Evolutionary conservation across 2,888 invertebrate genomes (phyloP), one percentile per base, ranked within the genome.

Genomic region (Caenorhabditis afra): DNA sequence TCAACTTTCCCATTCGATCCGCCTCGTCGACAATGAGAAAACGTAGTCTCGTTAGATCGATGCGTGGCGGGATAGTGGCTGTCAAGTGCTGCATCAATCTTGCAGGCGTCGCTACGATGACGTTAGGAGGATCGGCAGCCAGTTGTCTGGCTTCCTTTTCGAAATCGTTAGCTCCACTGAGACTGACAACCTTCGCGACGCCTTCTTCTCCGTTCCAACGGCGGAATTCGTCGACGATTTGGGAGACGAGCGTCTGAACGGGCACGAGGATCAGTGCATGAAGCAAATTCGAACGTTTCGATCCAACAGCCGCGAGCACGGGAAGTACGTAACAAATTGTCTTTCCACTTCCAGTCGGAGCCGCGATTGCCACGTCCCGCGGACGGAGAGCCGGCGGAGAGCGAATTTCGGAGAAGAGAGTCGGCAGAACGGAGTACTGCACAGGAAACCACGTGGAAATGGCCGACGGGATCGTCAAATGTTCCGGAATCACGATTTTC

Each of bases 341-440:
- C 92, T 98, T 98, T 20, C 98, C 98, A 92, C 96, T 97, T 44
- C 89, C 97, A 1, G 98, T 98, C 0, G 98, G 97, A 18, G 97
- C 96, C 49, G 96, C 96, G 35, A 99, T 95, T 91, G 98, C 98
- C 62, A 97, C 92, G 91, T 99, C 98, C 84, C 94, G 93, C 0
- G 95, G 94, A 91, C 95, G 93, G 61, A 87, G 37, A 10, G 83
- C 45, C 0, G 85, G 81, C 10, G 82, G 80, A 41, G 53, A 52
- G 1, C 53, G 45, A 16, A 84, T 79, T 35, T 79, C 73, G 0
- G 47, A 41, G 44, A 89, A 70, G 0, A 89, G 73, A n/a, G 62
- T 53, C 4, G 88, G 87, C 39, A 89, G 62, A n/a, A 89, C 89
- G 8, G 86, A 76, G 35, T 68, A 75, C 73, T 84, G 89, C 1